A percentile compares a stretch with the other conserved stretches of the same genome.
These are phyloP conservation scores for Melipona quadrifasciata DNA, from an alignment of 1,140 invertebrate genomes.

Conservation along the genomic window DNA sequence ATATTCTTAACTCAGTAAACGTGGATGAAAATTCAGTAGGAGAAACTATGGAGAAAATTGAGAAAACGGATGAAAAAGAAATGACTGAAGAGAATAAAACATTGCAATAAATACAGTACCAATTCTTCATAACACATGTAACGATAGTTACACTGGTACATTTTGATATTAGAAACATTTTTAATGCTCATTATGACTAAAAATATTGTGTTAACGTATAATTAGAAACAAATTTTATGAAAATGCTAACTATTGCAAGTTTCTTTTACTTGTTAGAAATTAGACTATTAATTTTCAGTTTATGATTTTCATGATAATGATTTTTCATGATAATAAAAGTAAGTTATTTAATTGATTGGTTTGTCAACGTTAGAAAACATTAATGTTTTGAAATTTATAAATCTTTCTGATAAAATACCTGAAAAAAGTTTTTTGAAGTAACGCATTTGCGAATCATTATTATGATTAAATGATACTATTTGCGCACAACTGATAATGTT, in stretches of 20 bases:
- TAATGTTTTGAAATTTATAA: neutral
- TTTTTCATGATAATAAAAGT: neutral
- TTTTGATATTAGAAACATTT: slow-evolving; percentile 28
- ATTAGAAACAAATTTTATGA: slow-evolving; percentile 14
- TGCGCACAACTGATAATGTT: slow-evolving; percentile 40
- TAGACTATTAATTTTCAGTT: slow-evolving; percentile 13
- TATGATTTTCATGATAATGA: neutral
- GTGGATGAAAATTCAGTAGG: slow-evolving; percentile 7
- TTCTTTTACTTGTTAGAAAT: neutral
- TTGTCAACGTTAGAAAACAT: neutral
- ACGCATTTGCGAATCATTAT: neutral
- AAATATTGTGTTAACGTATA: slow-evolving; percentile 10
- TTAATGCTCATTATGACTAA: slow-evolving; percentile 1
- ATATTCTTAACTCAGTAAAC: slow-evolving; percentile 29
- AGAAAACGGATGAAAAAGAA: slow-evolving; percentile 6
- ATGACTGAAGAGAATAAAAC: neutral
- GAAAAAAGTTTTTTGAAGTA: neutral
- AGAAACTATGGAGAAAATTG: neutral
- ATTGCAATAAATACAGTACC: slow-evolving; percentile 23
- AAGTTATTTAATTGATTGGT: neutral
- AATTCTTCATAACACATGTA: slow-evolving; percentile 10
- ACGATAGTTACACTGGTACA: neutral
- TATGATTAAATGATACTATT: slow-evolving; percentile 23
- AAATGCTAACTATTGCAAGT: neutral
- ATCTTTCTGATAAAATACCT: neutral